A percentile compares a stretch with the other conserved stretches of the same genome.
Conservation (phyloP, 2,888 invertebrate genomes). For the Lochmaea crataegi region DNA sequence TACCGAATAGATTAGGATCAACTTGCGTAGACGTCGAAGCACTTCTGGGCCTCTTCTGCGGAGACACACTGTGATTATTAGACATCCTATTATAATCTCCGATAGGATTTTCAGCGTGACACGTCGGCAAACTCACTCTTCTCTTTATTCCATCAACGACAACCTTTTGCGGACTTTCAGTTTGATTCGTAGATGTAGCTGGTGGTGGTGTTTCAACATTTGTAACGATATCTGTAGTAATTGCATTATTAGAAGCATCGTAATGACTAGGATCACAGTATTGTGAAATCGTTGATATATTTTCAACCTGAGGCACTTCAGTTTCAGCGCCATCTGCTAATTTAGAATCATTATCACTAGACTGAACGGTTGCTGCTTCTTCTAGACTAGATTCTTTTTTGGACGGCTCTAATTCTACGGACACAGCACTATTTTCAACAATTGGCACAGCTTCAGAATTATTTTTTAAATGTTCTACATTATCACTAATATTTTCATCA, state of each 20-base stretch:
- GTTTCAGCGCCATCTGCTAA: constrained; percentile 51
- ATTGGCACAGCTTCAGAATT: constrained; percentile 61
- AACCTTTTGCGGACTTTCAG: constrained; percentile 43
- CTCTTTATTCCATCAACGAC: constrained; percentile 54
- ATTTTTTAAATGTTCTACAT: constrained; percentile 52
- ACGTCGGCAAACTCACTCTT: constrained; percentile 72
- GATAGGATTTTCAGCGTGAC: constrained; percentile 56
- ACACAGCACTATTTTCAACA: constrained; percentile 66
- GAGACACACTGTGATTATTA: constrained; percentile 68
- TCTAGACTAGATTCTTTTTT: constrained; percentile 64
- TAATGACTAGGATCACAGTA: constrained; percentile 77
- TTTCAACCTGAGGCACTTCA: constrained; percentile 65
- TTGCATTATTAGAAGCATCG: constrained; percentile 50
- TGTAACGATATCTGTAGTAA: constrained; percentile 47
- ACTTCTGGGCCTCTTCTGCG: constrained; percentile 80
- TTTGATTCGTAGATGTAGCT: constrained; percentile 34
- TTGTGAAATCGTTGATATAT: constrained; percentile 78
- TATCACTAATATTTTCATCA: constrained; percentile 54
- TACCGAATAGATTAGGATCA: constrained; percentile 87
- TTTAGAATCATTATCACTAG: constrained; percentile 53
- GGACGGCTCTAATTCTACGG: constrained; percentile 67
- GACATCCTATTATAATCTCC: constrained; percentile 59
- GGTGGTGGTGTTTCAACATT: constrained; percentile 42
- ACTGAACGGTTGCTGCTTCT: constrained; percentile 53
- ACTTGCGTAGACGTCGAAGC: constrained; percentile 86